Evolutionary conservation across 2,113 vertebrate genomes (phyloP).

Genomic region (Mustela nigripes): DNA sequence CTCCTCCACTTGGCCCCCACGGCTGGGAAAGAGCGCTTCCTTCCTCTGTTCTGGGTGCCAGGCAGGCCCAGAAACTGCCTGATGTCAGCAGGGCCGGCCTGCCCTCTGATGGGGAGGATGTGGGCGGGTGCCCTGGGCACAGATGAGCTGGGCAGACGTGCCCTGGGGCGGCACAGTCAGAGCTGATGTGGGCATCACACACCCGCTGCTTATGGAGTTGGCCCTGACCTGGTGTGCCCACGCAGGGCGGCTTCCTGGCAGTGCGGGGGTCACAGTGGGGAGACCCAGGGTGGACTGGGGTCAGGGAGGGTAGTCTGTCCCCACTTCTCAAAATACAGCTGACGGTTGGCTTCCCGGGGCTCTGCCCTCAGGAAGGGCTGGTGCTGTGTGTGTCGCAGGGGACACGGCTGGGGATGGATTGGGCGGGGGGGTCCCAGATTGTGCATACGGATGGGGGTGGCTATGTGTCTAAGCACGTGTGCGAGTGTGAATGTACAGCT

Average conservation of each 20-base stretch:
- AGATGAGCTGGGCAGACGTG: conserved; percentile 76
- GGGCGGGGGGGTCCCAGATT: too few relatives aligned
- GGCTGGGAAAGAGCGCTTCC: conserved; percentile 66
- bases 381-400: background rate
- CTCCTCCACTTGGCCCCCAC: background rate
- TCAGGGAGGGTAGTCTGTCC: background rate
- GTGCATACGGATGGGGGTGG: rapidly evolving
- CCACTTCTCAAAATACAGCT: background rate
- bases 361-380: background rate
- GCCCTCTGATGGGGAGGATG: conserved; percentile 69
- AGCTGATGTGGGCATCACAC: background rate
- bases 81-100: conserved; percentile 48
- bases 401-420: rapidly evolving
- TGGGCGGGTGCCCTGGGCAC: conserved; percentile 69
- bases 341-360: background rate
- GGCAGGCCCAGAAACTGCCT: conserved; percentile 55
- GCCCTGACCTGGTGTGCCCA: conserved; percentile 55
- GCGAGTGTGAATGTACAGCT: background rate
- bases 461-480: too few relatives aligned
- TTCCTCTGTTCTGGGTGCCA: conserved; percentile 82
- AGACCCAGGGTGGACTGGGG: background rate
- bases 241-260: background rate
- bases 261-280: background rate
- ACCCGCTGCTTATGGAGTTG: conserved; percentile 6
- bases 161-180: conserved; percentile 67